Conservation (phyloP, 2,797 vertebrate genomes). For the Naso thynnoides region DNA sequence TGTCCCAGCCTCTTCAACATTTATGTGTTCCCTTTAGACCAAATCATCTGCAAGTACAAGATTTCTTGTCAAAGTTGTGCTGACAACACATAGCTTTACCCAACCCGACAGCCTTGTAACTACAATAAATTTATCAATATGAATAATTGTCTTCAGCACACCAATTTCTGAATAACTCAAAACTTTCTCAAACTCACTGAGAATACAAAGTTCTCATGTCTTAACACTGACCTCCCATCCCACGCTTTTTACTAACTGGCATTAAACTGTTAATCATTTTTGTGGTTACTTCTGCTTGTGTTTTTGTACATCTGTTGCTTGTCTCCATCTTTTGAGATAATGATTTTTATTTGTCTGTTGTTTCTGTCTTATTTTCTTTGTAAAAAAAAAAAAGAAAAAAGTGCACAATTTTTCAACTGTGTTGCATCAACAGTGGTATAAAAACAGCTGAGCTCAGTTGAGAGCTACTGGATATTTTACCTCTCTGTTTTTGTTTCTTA, state of each 20-base stretch:
- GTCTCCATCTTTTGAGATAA: not conserved
- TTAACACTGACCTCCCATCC: no score
- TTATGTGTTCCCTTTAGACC: constrained; percentile 27
- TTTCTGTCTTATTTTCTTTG: not conserved
- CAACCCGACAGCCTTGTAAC: not conserved
- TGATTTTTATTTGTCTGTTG: not conserved
- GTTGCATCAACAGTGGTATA: not conserved
- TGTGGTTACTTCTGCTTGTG: not conserved
- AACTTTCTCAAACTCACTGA: constrained; percentile 10
- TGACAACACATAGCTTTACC: constrained; percentile 19
- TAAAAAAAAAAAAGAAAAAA: no score
- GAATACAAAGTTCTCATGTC: not conserved
- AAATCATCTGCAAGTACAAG: constrained; percentile 15
- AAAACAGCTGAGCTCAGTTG: not conserved
- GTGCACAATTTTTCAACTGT: no score
- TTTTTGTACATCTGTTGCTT: not conserved
- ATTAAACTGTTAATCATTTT: not conserved
- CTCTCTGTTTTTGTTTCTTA: not conserved
- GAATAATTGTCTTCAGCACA: constrained; percentile 5
- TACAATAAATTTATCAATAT: constrained; percentile 11
- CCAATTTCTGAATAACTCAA: not conserved
- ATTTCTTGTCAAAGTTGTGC: constrained; percentile 33
- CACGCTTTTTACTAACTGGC: not conserved
- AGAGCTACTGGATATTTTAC: not conserved
- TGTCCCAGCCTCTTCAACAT: constrained; percentile 11